Evolutionary conservation across 2,888 invertebrate genomes (phyloP).

Genomic region (Palloptera scutellata): DNA sequence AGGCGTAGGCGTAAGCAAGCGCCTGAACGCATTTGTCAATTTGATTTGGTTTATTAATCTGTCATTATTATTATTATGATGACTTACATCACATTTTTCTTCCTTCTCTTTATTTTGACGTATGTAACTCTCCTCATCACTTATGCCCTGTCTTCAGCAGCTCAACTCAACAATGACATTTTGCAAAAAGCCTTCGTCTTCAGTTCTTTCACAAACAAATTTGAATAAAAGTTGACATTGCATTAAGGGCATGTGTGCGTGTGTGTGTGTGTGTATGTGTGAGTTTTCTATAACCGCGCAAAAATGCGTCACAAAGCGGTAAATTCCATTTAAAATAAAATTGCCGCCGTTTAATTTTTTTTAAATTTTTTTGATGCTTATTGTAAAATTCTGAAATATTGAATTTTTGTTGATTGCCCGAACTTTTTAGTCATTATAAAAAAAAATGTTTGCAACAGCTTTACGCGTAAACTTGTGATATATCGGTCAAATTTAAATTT

Average conservation of each 20-base stretch:
- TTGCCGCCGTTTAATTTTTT: too few species aligned
- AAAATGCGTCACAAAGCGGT: conserved; percentile 4
- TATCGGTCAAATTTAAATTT: too few species aligned
- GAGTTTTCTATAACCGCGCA: conserved; percentile 32
- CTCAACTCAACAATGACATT: conserved; percentile 10
- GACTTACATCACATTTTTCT: background rate
- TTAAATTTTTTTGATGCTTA: too few species aligned
- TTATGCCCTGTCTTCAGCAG: too few species aligned
- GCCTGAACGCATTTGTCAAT: conserved; percentile 14
- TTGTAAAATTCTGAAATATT: too few species aligned
- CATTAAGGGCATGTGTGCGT: conserved; percentile 1
- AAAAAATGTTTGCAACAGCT: too few species aligned
- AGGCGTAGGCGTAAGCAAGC: too few species aligned
- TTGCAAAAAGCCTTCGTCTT: background rate
- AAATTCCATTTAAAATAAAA: background rate
- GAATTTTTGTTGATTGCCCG: too few species aligned
- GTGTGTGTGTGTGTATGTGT: conserved; percentile 16
- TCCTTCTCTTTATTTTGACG: background rate
- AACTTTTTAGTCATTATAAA: too few species aligned
- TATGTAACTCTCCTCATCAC: too few species aligned
- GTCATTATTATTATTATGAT: conserved; percentile 36
- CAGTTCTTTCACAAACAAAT: background rate
- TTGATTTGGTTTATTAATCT: conserved; percentile 52
- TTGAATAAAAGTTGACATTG: background rate
- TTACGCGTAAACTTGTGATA: too few species aligned